Conservation (phyloP, 2,888 invertebrate species). For the Frankliniella intonsa region DNA sequence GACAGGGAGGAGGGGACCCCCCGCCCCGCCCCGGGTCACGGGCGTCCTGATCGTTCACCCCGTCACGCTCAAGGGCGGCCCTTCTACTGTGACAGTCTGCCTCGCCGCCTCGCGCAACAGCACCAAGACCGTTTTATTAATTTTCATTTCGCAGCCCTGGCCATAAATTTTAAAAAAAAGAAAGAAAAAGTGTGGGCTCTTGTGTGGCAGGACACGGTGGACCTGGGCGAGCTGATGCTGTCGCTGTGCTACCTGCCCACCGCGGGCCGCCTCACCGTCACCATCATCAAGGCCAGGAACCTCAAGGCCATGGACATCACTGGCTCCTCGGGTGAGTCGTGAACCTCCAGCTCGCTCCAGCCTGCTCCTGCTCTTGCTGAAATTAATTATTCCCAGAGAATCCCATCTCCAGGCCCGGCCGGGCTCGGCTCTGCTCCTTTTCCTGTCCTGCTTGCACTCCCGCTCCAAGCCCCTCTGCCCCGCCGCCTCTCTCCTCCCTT, state of each 20-base stretch:
- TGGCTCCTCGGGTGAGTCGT: constrained; percentile 73
- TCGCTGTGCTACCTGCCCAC: constrained; percentile 87
- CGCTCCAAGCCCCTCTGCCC: too few species aligned
- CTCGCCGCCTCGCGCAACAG: too few species aligned
- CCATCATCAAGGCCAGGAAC: constrained; percentile 86
- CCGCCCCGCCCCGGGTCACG: too few species aligned
- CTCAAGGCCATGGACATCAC: constrained; percentile 91
- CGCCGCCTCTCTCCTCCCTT: not conserved
- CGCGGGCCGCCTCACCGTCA: constrained; percentile 83
- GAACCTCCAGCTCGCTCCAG: not conserved
- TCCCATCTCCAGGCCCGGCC: too few species aligned
- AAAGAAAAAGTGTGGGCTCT: not conserved
- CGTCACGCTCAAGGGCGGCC: too few species aligned
- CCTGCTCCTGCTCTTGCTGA: not conserved
- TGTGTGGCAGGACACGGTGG: constrained; percentile 67
- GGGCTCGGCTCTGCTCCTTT: not conserved
- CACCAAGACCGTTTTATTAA: too few species aligned
- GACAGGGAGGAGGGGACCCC: too few species aligned
- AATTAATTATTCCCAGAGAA: not conserved
- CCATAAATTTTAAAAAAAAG: too few species aligned
- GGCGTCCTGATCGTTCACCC: too few species aligned
- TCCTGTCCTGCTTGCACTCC: not conserved
- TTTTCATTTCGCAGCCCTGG: too few species aligned
- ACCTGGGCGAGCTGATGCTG: constrained; percentile 86
- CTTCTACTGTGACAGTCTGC: too few species aligned